phyloP scores from a whole-genome alignment of 2,797 vertebrate genomes.

The Fringilla coelebs region DNA sequence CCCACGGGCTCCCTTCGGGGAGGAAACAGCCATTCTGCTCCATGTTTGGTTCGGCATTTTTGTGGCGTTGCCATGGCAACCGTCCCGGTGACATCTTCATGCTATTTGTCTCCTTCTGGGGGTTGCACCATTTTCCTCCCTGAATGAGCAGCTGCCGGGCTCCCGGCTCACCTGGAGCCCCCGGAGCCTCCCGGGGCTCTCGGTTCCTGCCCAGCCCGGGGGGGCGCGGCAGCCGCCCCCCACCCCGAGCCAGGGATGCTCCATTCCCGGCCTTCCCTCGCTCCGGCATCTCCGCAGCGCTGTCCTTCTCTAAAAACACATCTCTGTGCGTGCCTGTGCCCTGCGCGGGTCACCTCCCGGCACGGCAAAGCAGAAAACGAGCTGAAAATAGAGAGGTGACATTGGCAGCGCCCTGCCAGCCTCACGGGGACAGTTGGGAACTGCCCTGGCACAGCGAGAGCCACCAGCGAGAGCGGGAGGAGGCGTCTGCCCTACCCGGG shows the following conservation, averaged over 20 bases:
- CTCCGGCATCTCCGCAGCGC: neutral
- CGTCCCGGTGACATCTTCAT: neutral
- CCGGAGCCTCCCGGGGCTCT: neutral
- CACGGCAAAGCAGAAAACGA: neutral
- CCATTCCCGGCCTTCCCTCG: fast-evolving
- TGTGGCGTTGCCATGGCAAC: conserved; percentile 31
- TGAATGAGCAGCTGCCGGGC: neutral
- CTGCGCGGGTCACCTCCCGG: neutral
- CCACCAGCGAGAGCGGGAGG: neutral
- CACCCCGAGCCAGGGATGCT: fast-evolving
- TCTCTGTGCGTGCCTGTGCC: neutral
- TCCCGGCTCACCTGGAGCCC: neutral
- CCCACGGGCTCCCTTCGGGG: neutral
- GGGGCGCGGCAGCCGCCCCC: neutral
- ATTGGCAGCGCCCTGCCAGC: neutral
- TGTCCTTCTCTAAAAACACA: neutral
- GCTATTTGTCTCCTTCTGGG: neutral
- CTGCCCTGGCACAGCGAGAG: neutral
- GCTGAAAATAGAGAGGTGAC: conserved; percentile 18
- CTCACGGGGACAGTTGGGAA: neutral
- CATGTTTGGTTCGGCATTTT: neutral
- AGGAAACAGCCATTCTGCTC: neutral
- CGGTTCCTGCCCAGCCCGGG: neutral
- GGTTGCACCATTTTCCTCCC: neutral
- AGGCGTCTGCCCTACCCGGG: fast-evolving